phyloP scores from a whole-genome alignment of 2,797 vertebrate species.

The Cynopterus sphinx region DNA sequence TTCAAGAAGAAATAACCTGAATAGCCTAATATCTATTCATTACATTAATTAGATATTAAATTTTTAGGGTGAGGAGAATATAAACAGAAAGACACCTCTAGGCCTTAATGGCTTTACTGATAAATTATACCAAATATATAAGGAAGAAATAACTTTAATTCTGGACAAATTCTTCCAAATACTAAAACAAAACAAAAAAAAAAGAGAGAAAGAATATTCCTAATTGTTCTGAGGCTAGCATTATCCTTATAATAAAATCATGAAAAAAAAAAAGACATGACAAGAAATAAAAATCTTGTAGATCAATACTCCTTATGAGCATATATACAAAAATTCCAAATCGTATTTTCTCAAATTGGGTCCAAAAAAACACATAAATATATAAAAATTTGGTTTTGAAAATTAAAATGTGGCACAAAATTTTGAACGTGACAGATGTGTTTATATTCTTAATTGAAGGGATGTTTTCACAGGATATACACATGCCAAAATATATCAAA shows the following conservation, averaged over 20 bases:
- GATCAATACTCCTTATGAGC: neutral
- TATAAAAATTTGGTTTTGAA: neutral
- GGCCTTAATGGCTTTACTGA: neutral
- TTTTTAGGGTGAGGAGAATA: neutral
- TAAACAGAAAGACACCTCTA: neutral
- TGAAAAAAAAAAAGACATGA: neutral
- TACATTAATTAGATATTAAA: neutral
- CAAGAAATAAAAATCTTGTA: neutral
- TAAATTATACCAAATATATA: neutral
- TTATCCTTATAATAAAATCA: neutral
- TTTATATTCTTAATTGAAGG: neutral
- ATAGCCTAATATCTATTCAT: neutral
- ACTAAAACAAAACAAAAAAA: too few species aligned
- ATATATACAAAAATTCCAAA: neutral
- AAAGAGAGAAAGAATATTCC: neutral
- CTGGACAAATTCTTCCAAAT: neutral
- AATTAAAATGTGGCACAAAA: neutral
- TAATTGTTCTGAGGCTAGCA: neutral
- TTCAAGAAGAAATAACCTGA: neutral
- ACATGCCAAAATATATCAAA: neutral
- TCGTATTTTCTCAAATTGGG: neutral
- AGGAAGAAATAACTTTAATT: neutral
- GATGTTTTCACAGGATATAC: neutral
- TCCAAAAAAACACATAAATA: neutral
- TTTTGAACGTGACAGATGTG: neutral